phyloP scores from a whole-genome alignment of 2,888 invertebrate species.

The Prostheceraeus crozeri region DNA sequence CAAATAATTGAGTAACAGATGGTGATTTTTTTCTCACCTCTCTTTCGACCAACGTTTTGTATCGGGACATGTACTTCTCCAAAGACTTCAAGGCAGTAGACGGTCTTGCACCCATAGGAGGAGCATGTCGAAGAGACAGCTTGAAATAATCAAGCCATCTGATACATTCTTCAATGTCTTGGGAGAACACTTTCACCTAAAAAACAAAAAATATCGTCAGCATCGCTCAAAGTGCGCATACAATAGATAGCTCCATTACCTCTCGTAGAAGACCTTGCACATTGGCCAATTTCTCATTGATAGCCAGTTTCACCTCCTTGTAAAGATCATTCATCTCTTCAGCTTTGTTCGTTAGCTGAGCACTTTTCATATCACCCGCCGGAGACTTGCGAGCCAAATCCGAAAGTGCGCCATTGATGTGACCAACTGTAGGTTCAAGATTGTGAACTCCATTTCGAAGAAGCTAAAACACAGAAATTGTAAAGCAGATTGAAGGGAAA shows the following conservation, averaged over 20 bases:
- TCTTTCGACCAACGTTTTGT: no score
- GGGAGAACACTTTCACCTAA: constrained; percentile 54
- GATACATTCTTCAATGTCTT: constrained; percentile 52
- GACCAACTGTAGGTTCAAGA: constrained; percentile 48
- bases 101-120: constrained; percentile 53
- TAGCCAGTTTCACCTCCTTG: neutral
- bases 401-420: constrained; percentile 50
- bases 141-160: constrained; percentile 51
- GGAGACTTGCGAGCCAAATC: constrained; percentile 45
- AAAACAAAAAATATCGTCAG: neutral
- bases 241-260: constrained; percentile 1
- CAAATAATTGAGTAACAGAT: no score
- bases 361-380: constrained; percentile 36
- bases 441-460: constrained; percentile 49
- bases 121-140: constrained; percentile 47
- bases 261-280: neutral
- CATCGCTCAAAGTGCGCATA: neutral
- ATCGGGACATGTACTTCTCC: no score
- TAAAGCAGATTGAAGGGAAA: no score
- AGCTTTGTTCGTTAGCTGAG: constrained; percentile 46
- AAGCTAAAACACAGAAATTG: constrained; percentile 48
- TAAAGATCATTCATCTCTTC: constrained; percentile 51
- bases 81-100: no score
- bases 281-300: neutral
- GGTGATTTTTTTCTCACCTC: no score